Evolutionary conservation across 2,797 vertebrate genomes (phyloP).

Genomic region (Pristis pectinata): DNA sequence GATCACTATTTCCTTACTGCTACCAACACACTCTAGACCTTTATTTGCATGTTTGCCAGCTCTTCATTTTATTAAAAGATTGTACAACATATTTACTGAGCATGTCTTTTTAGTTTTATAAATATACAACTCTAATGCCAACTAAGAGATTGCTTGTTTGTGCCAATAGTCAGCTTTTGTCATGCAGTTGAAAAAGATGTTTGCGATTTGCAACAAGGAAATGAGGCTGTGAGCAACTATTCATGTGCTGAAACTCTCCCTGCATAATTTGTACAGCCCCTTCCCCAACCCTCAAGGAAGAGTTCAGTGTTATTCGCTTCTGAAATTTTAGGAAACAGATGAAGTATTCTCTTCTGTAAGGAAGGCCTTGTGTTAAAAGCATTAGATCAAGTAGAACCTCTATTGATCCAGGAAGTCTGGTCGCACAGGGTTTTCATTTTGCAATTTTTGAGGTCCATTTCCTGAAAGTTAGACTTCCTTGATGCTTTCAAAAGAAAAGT

Average conservation of each 20-base stretch:
- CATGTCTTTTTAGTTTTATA: not conserved
- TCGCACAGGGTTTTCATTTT: not conserved
- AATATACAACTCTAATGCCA: not conserved
- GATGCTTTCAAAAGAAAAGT: not conserved
- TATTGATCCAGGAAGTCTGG: not conserved
- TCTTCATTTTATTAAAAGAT: not conserved
- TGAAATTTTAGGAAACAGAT: not conserved
- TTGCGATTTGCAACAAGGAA: not conserved
- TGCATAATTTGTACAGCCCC: not conserved
- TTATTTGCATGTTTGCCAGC: not conserved
- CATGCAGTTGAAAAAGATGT: not conserved
- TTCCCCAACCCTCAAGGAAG: not conserved
- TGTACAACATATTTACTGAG: not conserved
- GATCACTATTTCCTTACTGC: not conserved
- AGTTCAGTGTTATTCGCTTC: not conserved
- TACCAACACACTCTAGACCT: not conserved
- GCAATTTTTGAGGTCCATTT: not conserved
- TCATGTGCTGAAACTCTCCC: not conserved
- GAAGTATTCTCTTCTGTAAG: not conserved
- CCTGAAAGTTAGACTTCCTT: not conserved
- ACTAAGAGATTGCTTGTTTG: not conserved
- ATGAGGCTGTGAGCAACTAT: not conserved
- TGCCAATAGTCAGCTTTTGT: not conserved
- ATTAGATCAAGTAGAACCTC: not conserved
- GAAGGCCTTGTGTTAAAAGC: not conserved